These are phyloP conservation scores for Chrysolina oricalcia DNA, from an alignment of 2,888 invertebrate species.

Conservation along the genomic window DNA sequence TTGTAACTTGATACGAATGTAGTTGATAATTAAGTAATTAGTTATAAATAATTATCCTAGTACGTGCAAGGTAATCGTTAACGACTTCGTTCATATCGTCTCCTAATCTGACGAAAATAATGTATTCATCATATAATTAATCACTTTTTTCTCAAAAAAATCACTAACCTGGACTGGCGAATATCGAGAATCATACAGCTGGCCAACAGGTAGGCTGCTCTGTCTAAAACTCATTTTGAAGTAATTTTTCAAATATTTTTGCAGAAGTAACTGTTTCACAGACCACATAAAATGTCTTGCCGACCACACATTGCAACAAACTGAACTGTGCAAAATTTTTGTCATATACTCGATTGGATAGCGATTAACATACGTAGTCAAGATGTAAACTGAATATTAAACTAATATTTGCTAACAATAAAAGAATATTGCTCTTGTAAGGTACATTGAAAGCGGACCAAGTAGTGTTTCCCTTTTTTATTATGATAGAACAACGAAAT, in stretches of 20 bases:
- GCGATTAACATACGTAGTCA: slow-evolving; percentile 43
- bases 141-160: slow-evolving; percentile 4
- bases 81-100: too few relatives aligned
- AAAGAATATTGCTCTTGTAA: slow-evolving; percentile 44
- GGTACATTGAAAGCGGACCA: slow-evolving; percentile 34
- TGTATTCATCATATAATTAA: too few relatives aligned
- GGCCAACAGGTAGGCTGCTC: slow-evolving; percentile 55
- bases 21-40: too few relatives aligned
- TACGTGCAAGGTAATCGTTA: too few relatives aligned
- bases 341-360: slow-evolving; percentile 25
- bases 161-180: slow-evolving; percentile 61
- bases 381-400: slow-evolving; percentile 52
- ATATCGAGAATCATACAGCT: slow-evolving; percentile 62
- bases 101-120: too few relatives aligned
- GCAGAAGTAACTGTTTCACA: neutral
- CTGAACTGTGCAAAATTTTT: slow-evolving; percentile 29
- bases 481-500: slow-evolving; percentile 25
- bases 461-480: slow-evolving; percentile 41
- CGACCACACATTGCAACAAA: slow-evolving; percentile 21
- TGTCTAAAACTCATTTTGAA: slow-evolving; percentile 38
- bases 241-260: neutral
- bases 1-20: too few relatives aligned
- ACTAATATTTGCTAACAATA: slow-evolving; percentile 54
- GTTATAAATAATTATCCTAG: too few relatives aligned
- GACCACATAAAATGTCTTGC: slow-evolving; percentile 5